Percentiles rank a stretch among this genome's conserved stretches.
Conservation (phyloP, 2,888 invertebrate species). For the Thera obeliscata region DNA sequence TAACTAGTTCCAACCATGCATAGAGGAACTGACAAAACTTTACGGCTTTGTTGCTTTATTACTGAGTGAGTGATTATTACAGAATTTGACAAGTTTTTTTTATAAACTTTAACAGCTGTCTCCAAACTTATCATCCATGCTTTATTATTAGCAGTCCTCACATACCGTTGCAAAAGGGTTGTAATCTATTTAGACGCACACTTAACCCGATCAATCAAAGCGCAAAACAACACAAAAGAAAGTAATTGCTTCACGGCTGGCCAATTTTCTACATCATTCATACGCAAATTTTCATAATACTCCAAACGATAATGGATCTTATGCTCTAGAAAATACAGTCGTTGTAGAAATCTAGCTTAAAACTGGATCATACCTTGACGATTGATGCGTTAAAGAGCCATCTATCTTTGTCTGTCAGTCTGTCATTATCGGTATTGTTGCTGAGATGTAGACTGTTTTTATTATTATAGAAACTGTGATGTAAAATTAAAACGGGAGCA, state of each 20-base stretch:
- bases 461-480: not conserved
- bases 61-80: too few relatives aligned
- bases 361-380: slow-evolving; percentile 34
- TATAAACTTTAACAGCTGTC: slow-evolving; percentile 5
- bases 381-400: slow-evolving; percentile 33
- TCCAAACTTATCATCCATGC: slow-evolving; percentile 5
- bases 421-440: slow-evolving; percentile 29
- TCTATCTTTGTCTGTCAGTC: slow-evolving; percentile 33
- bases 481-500: not conserved
- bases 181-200: slow-evolving; percentile 32
- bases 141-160: slow-evolving; percentile 17
- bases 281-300: slow-evolving; percentile 26
- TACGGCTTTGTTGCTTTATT: too few relatives aligned
- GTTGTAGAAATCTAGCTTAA: not conserved
- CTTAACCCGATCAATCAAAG: slow-evolving; percentile 39
- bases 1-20: too few relatives aligned
- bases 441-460: slow-evolving; percentile 26
- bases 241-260: slow-evolving; percentile 35
- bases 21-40: too few relatives aligned
- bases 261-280: slow-evolving; percentile 29
- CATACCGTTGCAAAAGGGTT: slow-evolving; percentile 18
- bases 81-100: not conserved
- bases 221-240: slow-evolving; percentile 29
- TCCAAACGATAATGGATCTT: slow-evolving; percentile 16
- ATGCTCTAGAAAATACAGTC: not conserved